Evolutionary conservation across 1,140 invertebrate genomes (phyloP).

Genomic region (Thaumetopoea pityocampa): DNA sequence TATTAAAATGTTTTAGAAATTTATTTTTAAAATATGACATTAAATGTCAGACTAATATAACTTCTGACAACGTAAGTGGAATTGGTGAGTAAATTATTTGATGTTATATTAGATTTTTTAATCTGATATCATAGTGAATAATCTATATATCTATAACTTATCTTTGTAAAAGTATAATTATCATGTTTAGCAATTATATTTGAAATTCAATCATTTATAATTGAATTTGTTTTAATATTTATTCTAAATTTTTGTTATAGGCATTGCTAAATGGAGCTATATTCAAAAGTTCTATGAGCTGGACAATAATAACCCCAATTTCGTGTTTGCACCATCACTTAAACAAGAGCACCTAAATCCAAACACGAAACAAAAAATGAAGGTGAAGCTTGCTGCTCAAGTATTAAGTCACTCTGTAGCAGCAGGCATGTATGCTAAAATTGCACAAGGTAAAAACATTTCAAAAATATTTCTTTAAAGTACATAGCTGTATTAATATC

Average conservation of each 20-base stretch:
- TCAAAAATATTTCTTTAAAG: not conserved
- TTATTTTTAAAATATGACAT: conserved; percentile 2
- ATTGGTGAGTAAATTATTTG: not conserved
- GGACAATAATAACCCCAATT: not conserved
- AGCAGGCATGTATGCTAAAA: not conserved
- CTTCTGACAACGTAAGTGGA: not conserved
- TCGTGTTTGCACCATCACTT: not conserved
- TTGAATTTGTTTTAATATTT: not conserved
- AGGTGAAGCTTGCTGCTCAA: conserved; percentile 1
- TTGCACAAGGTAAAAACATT: conserved; percentile 12
- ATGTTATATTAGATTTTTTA: too few relatives aligned
- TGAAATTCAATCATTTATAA: not conserved
- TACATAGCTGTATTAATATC: not conserved
- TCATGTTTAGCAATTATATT: too few relatives aligned
- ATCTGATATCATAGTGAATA: too few relatives aligned
- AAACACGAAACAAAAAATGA: conserved; percentile 3
- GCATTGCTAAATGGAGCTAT: conserved; percentile 1
- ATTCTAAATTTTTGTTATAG: not conserved
- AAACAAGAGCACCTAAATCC: not conserved
- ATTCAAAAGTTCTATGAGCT: not conserved
- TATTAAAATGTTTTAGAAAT: conserved; percentile 6
- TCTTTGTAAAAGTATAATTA: too few relatives aligned
- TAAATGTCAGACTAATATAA: not conserved
- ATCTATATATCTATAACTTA: too few relatives aligned
- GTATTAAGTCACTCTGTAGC: conserved; percentile 2